phyloP scores from a whole-genome alignment of 2,113 vertebrate species.

The Rattus rattus region DNA sequence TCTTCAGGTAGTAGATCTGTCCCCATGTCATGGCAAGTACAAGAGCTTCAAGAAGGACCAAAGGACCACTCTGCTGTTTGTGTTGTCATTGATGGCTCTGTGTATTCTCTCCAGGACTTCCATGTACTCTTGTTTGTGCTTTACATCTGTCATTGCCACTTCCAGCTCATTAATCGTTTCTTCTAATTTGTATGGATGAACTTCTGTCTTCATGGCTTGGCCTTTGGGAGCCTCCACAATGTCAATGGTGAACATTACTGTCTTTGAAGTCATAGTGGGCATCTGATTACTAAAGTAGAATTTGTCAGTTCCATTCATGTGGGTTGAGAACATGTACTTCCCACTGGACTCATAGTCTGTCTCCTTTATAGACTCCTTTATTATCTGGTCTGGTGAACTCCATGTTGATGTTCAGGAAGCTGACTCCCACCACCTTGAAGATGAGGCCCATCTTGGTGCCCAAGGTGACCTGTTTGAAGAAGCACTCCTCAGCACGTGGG shows the following conservation, averaged over 20 bases:
- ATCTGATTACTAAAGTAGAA: slow-evolving; percentile 99
- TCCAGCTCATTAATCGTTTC: slow-evolving; percentile 99
- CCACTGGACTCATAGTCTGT: slow-evolving; percentile 95
- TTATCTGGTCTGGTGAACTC: slow-evolving; percentile 99
- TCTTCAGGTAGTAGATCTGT: slow-evolving; percentile 99
- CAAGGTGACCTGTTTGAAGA: slow-evolving; percentile 96
- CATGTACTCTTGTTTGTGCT: slow-evolving; percentile 99
- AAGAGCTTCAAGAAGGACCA: slow-evolving; percentile 99
- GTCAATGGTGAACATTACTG: slow-evolving; percentile 99
- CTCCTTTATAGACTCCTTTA: slow-evolving; percentile 98
- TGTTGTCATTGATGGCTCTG: slow-evolving; percentile 99
- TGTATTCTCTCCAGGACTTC: slow-evolving; percentile 99
- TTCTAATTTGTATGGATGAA: slow-evolving; percentile 99
- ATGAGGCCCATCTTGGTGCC: slow-evolving; percentile 99
- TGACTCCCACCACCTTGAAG: slow-evolving; percentile 97
- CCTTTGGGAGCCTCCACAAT: slow-evolving; percentile 98
- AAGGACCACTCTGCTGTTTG: slow-evolving; percentile 99
- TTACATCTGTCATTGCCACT: slow-evolving; percentile 98
- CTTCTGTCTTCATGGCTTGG: slow-evolving; percentile 99
- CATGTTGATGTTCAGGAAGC: slow-evolving; percentile 98
- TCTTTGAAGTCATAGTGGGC: slow-evolving; percentile 99
- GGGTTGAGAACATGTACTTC: slow-evolving; percentile 98
- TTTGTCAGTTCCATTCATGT: slow-evolving; percentile 98
- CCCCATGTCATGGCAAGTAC: slow-evolving; percentile 99
- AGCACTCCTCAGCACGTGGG: slow-evolving; percentile 97